Percentiles rank a stretch among this genome's conserved stretches.
Evolutionary conservation across 2,113 vertebrate genomes (phyloP).

Genomic region (Toxotes jaculatrix): DNA sequence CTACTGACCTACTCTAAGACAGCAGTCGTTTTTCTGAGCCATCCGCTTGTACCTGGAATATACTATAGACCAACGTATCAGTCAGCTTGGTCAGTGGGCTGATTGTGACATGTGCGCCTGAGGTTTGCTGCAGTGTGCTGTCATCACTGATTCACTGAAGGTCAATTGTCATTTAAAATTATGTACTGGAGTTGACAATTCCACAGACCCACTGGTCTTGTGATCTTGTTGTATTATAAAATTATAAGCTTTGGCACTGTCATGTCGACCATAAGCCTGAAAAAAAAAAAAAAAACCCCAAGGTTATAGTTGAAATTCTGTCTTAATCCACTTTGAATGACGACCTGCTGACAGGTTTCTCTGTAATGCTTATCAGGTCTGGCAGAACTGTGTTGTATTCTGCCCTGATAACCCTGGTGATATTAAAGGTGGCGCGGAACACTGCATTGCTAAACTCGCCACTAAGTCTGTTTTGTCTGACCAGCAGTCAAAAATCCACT

Average conservation of each 20-base stretch:
- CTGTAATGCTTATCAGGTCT: conserved; percentile 71
- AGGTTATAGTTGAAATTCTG: conserved; percentile 67
- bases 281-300: conserved; percentile 48
- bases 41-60: conserved; percentile 50
- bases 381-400: conserved; percentile 66
- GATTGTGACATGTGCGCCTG: conserved; percentile 67
- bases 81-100: conserved; percentile 63
- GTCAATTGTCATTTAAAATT: conserved; percentile 83
- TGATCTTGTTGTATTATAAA: conserved; percentile 55
- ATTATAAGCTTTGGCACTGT: conserved; percentile 70
- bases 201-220: conserved; percentile 60
- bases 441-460: neutral
- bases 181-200: conserved; percentile 67
- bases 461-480: neutral
- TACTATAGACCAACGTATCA: conserved; percentile 60
- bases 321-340: conserved; percentile 78
- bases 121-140: conserved; percentile 66
- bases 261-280: conserved; percentile 29
- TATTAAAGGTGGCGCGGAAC: conserved; percentile 34
- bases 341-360: conserved; percentile 68
- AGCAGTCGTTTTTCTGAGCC: conserved; percentile 35
- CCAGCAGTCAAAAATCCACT: neutral
- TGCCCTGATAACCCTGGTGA: conserved; percentile 47
- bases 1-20: conserved; percentile 57
- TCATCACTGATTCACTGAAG: conserved; percentile 77